A percentile compares a stretch with the other conserved stretches of the same genome.
These are phyloP conservation scores for Thyatira batis DNA, from an alignment of 2,888 invertebrate genomes.

Conservation along the genomic window DNA sequence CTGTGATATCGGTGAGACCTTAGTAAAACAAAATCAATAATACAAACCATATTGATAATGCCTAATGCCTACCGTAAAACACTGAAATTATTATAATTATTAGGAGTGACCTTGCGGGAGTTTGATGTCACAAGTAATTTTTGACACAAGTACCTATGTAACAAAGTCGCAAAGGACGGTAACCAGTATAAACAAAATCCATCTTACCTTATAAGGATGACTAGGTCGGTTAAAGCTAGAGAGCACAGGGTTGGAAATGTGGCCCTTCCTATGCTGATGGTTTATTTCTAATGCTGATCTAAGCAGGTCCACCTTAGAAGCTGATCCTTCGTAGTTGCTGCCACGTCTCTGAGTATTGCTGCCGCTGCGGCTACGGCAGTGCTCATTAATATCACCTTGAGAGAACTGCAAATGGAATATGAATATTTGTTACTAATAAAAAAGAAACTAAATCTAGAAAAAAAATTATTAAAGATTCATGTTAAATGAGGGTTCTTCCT, in stretches of 20 bases:
- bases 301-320: conserved; percentile 85
- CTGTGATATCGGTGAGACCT: no score
- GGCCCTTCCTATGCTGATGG: conserved; percentile 78
- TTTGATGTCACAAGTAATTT: no score
- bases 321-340: conserved; percentile 82
- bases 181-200: not conserved
- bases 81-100: no score
- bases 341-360: conserved; percentile 80
- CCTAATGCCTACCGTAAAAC: no score
- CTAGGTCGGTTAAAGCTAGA: conserved; percentile 57
- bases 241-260: conserved; percentile 84
- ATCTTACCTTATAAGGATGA: conserved; percentile 64
- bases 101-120: no score
- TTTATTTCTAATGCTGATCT: conserved; percentile 87
- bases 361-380: conserved; percentile 72
- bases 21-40: no score
- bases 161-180: no score
- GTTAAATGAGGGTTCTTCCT: not conserved
- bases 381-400: conserved; percentile 78
- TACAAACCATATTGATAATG: no score
- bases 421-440: not conserved
- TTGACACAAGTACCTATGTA: no score
- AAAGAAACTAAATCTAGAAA: not conserved
- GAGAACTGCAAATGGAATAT: conserved; percentile 61
- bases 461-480: not conserved